Evolutionary conservation across 1,140 invertebrate species (phyloP).

Genomic region (Lepidostoma basale): DNA sequence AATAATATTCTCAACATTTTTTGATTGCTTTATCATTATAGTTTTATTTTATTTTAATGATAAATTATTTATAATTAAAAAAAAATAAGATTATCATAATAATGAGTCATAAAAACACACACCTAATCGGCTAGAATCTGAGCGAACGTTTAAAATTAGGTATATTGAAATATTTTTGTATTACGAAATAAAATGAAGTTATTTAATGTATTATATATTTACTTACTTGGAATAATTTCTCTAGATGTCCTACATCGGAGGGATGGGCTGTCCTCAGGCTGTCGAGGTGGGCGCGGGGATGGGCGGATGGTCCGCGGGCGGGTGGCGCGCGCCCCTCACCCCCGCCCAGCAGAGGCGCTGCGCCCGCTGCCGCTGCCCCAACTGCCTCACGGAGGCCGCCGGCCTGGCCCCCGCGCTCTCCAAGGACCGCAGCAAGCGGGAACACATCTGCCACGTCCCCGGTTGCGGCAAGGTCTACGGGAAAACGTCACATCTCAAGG

Average conservation of each 20-base stretch:
- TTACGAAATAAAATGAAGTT: too few species aligned
- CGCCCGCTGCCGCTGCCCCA: slow-evolving; percentile 73
- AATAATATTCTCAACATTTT: too few species aligned
- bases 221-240: too few species aligned
- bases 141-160: background rate
- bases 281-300: slow-evolving; percentile 22
- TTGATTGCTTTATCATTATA: too few species aligned
- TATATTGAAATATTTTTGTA: background rate
- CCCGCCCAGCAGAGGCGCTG: slow-evolving; percentile 59
- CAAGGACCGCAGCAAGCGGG: slow-evolving; percentile 68
- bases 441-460: slow-evolving; percentile 89
- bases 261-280: slow-evolving; percentile 28
- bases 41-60: too few species aligned
- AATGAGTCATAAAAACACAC: too few species aligned
- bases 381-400: slow-evolving; percentile 72
- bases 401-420: slow-evolving; percentile 64
- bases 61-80: too few species aligned
- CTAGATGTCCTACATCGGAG: slow-evolving; percentile 29
- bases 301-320: slow-evolving; percentile 4
- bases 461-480: slow-evolving; percentile 92
- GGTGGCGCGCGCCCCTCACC: slow-evolving; percentile 16
- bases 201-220: too few species aligned
- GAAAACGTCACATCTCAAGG: slow-evolving; percentile 89
- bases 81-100: too few species aligned
- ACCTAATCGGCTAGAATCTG: too few species aligned